A percentile compares a stretch with the other conserved stretches of the same genome.
phyloP scores from a whole-genome alignment of 64 coral and sea anemone species.

The Montipora foliosa region DNA sequence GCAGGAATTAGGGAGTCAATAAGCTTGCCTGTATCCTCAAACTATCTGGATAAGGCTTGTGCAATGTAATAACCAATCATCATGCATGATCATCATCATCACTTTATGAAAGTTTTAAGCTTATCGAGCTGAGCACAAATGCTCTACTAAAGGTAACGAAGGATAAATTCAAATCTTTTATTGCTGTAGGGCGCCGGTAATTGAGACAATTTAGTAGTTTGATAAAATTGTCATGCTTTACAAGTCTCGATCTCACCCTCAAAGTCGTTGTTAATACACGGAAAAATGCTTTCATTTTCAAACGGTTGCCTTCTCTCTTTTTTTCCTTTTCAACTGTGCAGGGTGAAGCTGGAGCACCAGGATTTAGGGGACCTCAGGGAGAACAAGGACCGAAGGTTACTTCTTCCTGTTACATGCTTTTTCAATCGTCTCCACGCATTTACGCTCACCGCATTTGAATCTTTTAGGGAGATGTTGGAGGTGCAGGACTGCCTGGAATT shows the following conservation, averaged over 20 bases:
- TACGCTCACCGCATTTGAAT: neutral
- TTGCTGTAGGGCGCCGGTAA: no score
- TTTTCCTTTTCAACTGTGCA: neutral
- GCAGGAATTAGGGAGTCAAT: neutral
- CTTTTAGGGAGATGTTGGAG: slow-evolving; percentile 53
- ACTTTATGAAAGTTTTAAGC: no score
- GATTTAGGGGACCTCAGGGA: slow-evolving; percentile 35
- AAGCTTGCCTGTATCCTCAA: neutral
- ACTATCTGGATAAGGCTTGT: no score
- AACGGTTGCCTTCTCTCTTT: neutral
- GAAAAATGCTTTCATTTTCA: no score
- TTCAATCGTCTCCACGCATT: neutral
- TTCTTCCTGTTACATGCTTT: neutral
- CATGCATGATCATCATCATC: no score
- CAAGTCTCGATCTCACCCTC: neutral
- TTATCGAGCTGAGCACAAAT: no score
- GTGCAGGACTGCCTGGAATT: slow-evolving; percentile 15
- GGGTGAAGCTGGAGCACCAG: slow-evolving; percentile 57
- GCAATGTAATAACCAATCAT: no score
- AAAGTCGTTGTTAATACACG: neutral
- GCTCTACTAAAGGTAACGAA: no score
- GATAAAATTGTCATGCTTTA: no score
- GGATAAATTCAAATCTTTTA: no score
- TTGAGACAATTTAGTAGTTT: no score
- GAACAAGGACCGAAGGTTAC: slow-evolving; percentile 51